A percentile compares a stretch with the other conserved stretches of the same genome.
Conservation (phyloP, 2,797 vertebrate species). For the Zalophus californianus region DNA sequence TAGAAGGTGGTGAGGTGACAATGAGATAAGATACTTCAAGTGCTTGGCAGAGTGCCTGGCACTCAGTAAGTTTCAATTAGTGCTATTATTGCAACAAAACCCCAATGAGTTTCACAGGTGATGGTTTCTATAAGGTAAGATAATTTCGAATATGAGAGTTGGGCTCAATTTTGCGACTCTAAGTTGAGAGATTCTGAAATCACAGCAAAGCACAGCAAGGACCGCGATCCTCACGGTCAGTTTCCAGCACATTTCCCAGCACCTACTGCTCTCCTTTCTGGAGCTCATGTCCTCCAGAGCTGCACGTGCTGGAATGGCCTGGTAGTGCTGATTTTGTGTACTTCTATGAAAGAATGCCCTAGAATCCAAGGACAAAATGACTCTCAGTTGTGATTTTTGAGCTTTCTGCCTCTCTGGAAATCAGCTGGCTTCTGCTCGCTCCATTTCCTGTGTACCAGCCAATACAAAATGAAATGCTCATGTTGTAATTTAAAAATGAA, state of each 20-base stretch:
- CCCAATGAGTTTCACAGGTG: background rate
- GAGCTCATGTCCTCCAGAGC: background rate
- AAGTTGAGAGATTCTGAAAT: background rate
- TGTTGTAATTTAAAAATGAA: constrained; percentile 8
- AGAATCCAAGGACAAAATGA: background rate
- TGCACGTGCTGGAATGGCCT: background rate
- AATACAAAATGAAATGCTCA: constrained; percentile 35
- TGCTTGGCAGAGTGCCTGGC: background rate
- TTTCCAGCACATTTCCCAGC: background rate
- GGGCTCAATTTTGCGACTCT: background rate
- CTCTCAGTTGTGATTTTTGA: background rate
- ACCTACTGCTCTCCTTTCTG: background rate
- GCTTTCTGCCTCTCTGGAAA: constrained; percentile 46
- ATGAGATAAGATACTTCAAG: background rate
- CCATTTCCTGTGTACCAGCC: constrained; percentile 24
- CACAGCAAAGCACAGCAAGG: background rate
- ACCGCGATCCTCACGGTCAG: rapidly evolving
- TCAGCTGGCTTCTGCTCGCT: constrained; percentile 8
- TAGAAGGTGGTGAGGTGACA: background rate
- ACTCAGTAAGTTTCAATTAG: background rate
- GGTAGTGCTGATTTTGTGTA: background rate
- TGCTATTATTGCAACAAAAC: background rate
- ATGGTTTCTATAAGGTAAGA: background rate
- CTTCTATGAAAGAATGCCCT: background rate
- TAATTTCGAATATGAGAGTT: background rate